Percentiles rank a stretch among this genome's conserved stretches.
Conservation (phyloP, 2,113 vertebrate genomes). For the Gyps fulvus region DNA sequence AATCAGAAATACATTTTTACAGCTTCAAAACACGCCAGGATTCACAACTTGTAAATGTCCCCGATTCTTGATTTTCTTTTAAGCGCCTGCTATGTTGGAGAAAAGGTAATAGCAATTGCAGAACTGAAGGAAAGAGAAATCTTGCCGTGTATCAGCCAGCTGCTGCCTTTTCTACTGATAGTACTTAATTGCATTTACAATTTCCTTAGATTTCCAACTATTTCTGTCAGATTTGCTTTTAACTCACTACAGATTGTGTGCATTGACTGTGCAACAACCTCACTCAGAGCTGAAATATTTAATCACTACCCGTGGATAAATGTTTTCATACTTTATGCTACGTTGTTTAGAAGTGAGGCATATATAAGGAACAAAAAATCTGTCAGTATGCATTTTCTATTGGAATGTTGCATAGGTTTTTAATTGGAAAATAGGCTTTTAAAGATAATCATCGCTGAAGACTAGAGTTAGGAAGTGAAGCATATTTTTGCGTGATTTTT, state of each 20-base stretch:
- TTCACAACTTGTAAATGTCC: constrained; percentile 41
- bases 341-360: constrained; percentile 75
- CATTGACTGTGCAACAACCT: constrained; percentile 51
- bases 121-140: neutral
- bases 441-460: constrained; percentile 70
- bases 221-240: constrained; percentile 67
- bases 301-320: constrained; percentile 72
- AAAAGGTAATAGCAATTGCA: neutral
- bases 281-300: constrained; percentile 57
- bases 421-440: constrained; percentile 81
- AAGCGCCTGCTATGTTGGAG: neutral
- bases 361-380: constrained; percentile 78
- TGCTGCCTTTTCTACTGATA: constrained; percentile 17
- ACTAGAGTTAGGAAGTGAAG: constrained; percentile 66
- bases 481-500: constrained; percentile 62
- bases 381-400: constrained; percentile 82
- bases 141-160: constrained; percentile 13
- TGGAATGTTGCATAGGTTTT: constrained; percentile 73
- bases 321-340: constrained; percentile 74
- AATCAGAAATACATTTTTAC: neutral
- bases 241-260: constrained; percentile 38
- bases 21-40: neutral
- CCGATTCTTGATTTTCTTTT: neutral
- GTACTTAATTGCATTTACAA: constrained; percentile 53
- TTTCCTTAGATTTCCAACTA: constrained; percentile 61